Evolutionary conservation across 2,113 vertebrate species (phyloP).

Genomic region (Ivindomyrus marchei): DNA sequence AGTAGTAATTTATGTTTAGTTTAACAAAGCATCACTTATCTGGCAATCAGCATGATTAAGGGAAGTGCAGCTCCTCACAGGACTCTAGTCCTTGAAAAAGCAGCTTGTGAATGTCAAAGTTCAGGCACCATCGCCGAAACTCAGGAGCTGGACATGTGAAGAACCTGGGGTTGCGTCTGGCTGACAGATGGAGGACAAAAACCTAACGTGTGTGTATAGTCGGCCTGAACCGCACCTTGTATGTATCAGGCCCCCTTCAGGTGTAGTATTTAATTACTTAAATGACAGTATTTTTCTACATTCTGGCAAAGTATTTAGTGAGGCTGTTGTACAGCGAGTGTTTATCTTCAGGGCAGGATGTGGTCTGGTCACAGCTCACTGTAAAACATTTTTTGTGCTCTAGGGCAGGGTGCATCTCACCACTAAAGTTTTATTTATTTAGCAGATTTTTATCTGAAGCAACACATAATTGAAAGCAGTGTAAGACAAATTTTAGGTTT

Average conservation of each 20-base stretch:
- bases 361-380: neutral
- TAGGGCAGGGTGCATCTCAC: neutral
- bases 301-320: neutral
- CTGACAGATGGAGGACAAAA: neutral
- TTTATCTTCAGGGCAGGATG: neutral
- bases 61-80: neutral
- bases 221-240: neutral
- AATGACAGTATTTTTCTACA: neutral
- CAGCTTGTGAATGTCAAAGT: neutral
- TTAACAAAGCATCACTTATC: neutral
- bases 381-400: neutral
- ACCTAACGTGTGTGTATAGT: neutral
- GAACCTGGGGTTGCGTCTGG: neutral
- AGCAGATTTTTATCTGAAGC: neutral
- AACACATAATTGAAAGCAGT: neutral
- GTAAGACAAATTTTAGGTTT: neutral
- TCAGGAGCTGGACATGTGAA: neutral
- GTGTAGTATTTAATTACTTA: neutral
- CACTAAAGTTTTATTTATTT: neutral
- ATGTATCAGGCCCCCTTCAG: neutral
- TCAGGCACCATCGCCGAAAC: neutral
- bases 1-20: neutral
- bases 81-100: neutral
- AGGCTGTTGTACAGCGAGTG: neutral
- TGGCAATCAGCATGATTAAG: neutral